phyloP scores from a whole-genome alignment of 23 tunicate genomes.

The Trididemnum nubilum region DNA sequence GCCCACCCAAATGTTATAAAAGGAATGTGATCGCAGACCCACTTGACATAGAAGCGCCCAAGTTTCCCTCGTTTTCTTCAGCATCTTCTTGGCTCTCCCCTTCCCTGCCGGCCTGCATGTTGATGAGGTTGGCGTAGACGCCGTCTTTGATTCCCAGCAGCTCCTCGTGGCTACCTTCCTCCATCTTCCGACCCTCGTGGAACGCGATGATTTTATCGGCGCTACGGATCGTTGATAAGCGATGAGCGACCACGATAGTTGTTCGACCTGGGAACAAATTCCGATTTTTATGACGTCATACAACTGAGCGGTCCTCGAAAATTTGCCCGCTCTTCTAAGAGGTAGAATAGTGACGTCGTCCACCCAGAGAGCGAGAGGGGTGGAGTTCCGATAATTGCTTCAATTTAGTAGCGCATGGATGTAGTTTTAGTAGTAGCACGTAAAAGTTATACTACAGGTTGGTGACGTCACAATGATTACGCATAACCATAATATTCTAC shows the following conservation, averaged over 20 bases:
- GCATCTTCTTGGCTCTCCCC: slow-evolving; percentile 18
- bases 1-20: no score
- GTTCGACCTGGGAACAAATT: slow-evolving; percentile 73
- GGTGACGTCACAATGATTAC: background rate
- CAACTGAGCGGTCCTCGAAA: background rate
- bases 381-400: no score
- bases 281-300: slow-evolving; percentile 9
- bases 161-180: slow-evolving; percentile 86
- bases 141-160: slow-evolving; percentile 76
- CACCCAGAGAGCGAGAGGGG: no score
- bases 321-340: no score
- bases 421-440: no score
- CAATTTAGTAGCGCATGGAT: no score
- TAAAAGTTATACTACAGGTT: no score
- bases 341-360: no score
- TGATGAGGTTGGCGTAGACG: slow-evolving; percentile 87
- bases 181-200: slow-evolving; percentile 67
- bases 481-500: no score
- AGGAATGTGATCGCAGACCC: no score
- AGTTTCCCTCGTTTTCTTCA: no score
- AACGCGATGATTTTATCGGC: slow-evolving; percentile 95
- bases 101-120: slow-evolving; percentile 87
- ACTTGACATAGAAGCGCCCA: no score
- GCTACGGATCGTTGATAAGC: slow-evolving; percentile 91
- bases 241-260: slow-evolving; percentile 95